phyloP scores from a whole-genome alignment of 2,797 vertebrate species.

The Prunella strophiata region DNA sequence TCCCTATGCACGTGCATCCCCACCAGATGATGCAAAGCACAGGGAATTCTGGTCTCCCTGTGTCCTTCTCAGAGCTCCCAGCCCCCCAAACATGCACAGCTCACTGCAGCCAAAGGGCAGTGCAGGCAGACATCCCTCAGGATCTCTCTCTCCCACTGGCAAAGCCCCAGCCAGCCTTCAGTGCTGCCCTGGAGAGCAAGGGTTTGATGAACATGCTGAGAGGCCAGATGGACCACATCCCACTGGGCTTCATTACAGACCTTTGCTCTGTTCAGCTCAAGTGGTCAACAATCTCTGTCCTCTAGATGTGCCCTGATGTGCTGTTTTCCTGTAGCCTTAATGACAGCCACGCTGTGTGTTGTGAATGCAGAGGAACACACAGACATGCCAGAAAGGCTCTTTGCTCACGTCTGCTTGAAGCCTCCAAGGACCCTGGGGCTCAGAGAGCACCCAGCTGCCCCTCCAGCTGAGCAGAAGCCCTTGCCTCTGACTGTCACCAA shows the following conservation, averaged over 20 bases:
- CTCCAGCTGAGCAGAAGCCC: background rate
- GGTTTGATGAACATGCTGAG: background rate
- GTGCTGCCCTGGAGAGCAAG: background rate
- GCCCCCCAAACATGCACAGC: background rate
- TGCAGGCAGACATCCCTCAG: background rate
- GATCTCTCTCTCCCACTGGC: background rate
- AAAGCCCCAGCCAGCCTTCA: background rate
- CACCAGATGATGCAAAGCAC: background rate
- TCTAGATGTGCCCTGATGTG: background rate
- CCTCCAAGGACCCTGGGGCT: background rate
- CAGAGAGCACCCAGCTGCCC: background rate
- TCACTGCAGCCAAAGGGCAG: background rate
- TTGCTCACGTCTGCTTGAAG: background rate
- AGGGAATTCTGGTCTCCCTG: rapidly evolving
- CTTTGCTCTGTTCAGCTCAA: conserved; percentile 23
- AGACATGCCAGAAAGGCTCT: background rate
- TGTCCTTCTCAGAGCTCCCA: background rate
- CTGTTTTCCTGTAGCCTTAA: conserved; percentile 31
- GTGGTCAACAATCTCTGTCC: background rate
- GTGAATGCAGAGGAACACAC: conserved; percentile 13
- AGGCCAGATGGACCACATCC: conserved; percentile 14
- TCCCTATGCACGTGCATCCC: background rate
- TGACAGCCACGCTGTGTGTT: background rate
- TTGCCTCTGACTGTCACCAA: background rate
- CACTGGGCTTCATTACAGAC: background rate